These are phyloP conservation scores for Phalacrocorax pelagicus DNA, from an alignment of 2,113 vertebrate species.

Conservation along the genomic window DNA sequence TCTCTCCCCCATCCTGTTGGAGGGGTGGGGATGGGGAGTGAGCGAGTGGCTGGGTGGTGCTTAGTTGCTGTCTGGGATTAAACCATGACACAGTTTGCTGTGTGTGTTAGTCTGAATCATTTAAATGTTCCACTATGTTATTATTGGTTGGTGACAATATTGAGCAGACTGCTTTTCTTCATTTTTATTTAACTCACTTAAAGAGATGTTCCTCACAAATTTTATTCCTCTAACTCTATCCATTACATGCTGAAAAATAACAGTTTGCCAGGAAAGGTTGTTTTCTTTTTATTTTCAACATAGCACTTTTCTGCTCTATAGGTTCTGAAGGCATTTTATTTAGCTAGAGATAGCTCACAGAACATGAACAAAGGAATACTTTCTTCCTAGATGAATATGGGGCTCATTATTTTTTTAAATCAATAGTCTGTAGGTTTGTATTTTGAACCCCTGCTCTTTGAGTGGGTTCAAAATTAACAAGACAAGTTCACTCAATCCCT, in stretches of 20 bases:
- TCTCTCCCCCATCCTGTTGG: not conserved
- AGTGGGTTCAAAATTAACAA: not conserved
- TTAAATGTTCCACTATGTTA: not conserved
- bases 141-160: not conserved
- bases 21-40: no score
- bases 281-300: not conserved
- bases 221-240: not conserved
- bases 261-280: not conserved
- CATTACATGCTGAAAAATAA: not conserved
- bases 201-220: not conserved
- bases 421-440: not conserved
- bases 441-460: not conserved
- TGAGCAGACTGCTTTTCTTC: not conserved
- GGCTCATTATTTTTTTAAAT: not conserved
- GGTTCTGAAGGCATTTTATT: not conserved
- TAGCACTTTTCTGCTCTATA: not conserved
- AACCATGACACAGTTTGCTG: not conserved
- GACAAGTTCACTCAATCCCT: not conserved
- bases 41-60: not conserved
- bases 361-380: not conserved
- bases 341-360: not conserved
- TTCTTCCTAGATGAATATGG: not conserved
- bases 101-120: not conserved
- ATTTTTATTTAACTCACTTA: not conserved
- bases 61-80: not conserved